Conservation (phyloP, 2,797 vertebrate genomes). For the Falco berigora region DNA sequence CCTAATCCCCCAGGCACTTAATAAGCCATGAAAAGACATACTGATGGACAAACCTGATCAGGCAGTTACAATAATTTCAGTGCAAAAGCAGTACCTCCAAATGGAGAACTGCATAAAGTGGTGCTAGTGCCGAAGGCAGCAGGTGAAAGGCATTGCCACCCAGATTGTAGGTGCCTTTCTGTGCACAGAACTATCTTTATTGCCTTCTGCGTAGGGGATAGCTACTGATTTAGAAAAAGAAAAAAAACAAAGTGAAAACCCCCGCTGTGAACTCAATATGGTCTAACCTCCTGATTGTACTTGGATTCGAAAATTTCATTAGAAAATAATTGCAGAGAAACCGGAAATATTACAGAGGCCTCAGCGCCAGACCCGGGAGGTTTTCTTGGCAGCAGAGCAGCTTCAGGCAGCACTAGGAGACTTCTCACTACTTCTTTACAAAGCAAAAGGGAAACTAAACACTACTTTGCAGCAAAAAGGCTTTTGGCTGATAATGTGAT, state of each 20-base stretch:
- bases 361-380: neutral
- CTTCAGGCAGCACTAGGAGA: neutral
- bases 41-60: neutral
- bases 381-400: constrained; percentile 21
- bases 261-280: neutral
- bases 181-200: neutral
- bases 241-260: neutral
- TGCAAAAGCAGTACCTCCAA: neutral
- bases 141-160: neutral
- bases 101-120: neutral
- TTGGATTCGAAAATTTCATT: constrained; percentile 23
- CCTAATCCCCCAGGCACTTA: neutral
- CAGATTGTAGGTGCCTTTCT: neutral
- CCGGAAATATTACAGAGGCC: neutral
- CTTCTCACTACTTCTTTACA: neutral
- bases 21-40: neutral
- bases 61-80: neutral
- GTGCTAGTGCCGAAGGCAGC: neutral
- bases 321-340: constrained; percentile 36
- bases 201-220: neutral
- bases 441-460: neutral
- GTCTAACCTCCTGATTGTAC: neutral
- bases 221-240: neutral
- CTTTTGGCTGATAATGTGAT: neutral
- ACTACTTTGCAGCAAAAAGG: neutral